Conservation (phyloP, 1,140 invertebrate species). For the Ceratoteleas bidentatus region DNA sequence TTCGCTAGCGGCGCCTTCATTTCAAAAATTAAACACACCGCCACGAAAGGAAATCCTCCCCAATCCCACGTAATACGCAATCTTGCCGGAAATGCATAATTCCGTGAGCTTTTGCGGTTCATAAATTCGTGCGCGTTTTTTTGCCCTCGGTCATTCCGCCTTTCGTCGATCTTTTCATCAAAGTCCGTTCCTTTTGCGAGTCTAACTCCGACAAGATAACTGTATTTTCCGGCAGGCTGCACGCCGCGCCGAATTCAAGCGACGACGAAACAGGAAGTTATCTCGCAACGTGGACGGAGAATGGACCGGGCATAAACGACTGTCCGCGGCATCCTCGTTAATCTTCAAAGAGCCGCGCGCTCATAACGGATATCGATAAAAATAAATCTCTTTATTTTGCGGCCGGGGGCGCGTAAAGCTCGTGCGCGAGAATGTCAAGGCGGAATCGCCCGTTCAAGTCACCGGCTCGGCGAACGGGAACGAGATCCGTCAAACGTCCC, state of each 20-base stretch:
- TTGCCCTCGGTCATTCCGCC: constrained; percentile 6
- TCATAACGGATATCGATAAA: constrained; percentile 48
- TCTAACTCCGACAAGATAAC: constrained; percentile 55
- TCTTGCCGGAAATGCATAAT: too few species aligned
- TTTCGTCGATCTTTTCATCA: constrained; percentile 36
- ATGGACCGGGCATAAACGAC: constrained; percentile 47
- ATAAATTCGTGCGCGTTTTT: not conserved
- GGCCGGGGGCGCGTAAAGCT: constrained; percentile 15
- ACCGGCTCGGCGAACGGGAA: constrained; percentile 14
- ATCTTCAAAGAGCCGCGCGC: constrained; percentile 64
- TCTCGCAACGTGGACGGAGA: constrained; percentile 23
- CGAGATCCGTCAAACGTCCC: constrained; percentile 39
- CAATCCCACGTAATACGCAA: too few species aligned
- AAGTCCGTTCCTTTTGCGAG: constrained; percentile 29
- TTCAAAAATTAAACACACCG: too few species aligned
- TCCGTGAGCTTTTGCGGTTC: too few species aligned
- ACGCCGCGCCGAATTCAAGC: constrained; percentile 44
- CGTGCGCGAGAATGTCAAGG: constrained; percentile 6
- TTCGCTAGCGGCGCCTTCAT: too few species aligned
- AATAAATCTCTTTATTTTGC: constrained; percentile 66
- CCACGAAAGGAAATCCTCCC: too few species aligned
- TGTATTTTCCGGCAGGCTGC: constrained; percentile 64
- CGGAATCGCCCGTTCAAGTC: constrained; percentile 26
- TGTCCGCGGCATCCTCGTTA: constrained; percentile 50
- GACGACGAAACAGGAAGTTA: constrained; percentile 41